Base-by-base conservation (phyloP, 2,888 invertebrate species). In the Rhagium mordax region DNA sequence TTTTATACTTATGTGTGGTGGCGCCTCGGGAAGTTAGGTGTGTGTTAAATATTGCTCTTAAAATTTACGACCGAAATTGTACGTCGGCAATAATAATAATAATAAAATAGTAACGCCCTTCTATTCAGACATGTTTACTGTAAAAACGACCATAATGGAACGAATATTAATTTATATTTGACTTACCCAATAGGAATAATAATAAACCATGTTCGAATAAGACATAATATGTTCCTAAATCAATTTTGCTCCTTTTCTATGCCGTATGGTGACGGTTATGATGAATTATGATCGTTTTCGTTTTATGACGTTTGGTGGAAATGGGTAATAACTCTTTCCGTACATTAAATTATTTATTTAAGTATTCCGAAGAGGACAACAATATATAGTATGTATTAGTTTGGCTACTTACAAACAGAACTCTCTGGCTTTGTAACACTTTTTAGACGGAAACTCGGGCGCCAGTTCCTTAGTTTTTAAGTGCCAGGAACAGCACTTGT, bases 221-320 rank as follows among this genome's bases (percentile, higher is more conserved):
- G 61, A 61, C 61, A 48, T n/a, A 7, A 61, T 61, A 48, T 61
- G 61, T 61, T 41, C 21, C 20, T 61, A 61, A 61, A 61, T 47
- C 61, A 61, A 20, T 41, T 61, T 61, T 61, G 47, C 18, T 41
- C n/a, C 20, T 41, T 61, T 20, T 41, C 61, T 20, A n/a, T 61
- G 18, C 41, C 47, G 20, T 47, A 61, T 20, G 47, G 33, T 61
- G 61, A 61, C 47, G 41, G 61, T 18, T 61, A 20, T 41, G 3
- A n/a, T 55, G 24, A 27, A 21, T 55, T 55, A 55, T 24, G 18
- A 61, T 48, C 16, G 10, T 47, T 47, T 61, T 48, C 16, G 10
- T 47, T 47, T 61, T 61, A 61, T 61, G 13, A 21, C 47, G n/a
- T 47, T 61, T 61, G 20, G 61, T 41, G 47, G 61, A 61, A 48